Percentiles rank a stretch among this genome's conserved stretches.
phyloP scores from a whole-genome alignment of 2,113 vertebrate species.

The Gymnogyps californianus region DNA sequence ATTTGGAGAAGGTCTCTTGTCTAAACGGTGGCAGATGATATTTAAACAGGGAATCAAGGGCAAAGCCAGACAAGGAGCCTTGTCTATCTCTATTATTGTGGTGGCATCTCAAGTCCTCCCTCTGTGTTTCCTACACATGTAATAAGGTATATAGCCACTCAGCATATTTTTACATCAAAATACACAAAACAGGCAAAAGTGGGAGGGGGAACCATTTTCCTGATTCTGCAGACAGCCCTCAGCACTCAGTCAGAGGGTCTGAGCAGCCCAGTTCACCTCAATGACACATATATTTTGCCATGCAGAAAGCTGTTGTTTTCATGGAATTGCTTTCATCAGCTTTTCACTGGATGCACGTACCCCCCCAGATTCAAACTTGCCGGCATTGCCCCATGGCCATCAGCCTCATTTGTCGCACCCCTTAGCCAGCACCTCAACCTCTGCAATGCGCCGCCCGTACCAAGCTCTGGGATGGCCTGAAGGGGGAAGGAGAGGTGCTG shows the following conservation, averaged over 20 bases:
- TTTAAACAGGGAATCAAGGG: background rate
- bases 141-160: background rate
- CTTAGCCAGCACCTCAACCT: background rate
- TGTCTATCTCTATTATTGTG: background rate
- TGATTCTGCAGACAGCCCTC: background rate
- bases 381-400: rapidly evolving
- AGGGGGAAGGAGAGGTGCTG: background rate
- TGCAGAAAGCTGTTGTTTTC: background rate
- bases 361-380: background rate
- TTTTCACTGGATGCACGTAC: background rate
- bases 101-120: background rate
- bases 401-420: background rate
- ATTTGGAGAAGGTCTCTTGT: background rate
- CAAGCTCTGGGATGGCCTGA: background rate
- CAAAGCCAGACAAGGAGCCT: background rate
- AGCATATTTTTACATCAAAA: background rate
- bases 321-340: background rate
- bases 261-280: background rate
- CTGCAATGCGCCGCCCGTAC: rapidly evolving
- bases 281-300: background rate
- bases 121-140: background rate
- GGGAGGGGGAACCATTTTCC: background rate
- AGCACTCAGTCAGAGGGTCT: background rate
- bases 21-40: background rate
- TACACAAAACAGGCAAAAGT: background rate